Evolutionary conservation across 2,113 vertebrate species (phyloP), one percentile per base, ranked within the genome.

Genomic region (Piaya cayana): DNA sequence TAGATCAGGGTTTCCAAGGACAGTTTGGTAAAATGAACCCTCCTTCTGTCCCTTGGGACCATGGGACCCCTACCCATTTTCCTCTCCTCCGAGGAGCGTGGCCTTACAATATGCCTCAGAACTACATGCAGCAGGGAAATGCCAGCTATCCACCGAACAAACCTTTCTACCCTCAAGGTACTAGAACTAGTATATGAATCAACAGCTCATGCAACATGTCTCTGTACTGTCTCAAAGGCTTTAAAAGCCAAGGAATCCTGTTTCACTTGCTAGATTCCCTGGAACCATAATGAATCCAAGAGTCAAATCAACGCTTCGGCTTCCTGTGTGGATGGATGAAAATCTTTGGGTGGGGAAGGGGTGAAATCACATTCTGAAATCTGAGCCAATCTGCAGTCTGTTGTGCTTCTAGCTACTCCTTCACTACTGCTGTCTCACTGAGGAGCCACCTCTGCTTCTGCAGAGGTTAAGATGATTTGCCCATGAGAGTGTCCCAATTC

Each of bases 41-140:
- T 93, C 98, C 98, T 86, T 96, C 98, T 93, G 98, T 98, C 95
- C 94, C 99, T 91, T 99, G 99, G 99, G 99, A 99, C 93, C 99
- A 98, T 96, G 97, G 97, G 83, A 98, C 98, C 89, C 94, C 98
- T 34, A 98, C 98, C 67, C 99, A 98, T 96, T 99, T 98, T 95
- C 97, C 98, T 88, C 97, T 99, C 89, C 97, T 99, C 94, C 98
- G 98, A 95, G 98, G 98, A 95, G 98, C 99, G 94, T 99, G 99
- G 99, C 98, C 99, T 97, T 99, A 99, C 97, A 98, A 98, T 97
- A 98, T 99, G 98, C 99, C 99, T 94, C 99, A 99, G 96, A 98
- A 98, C 97, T 99, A 98, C 98, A 96, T 99, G 97, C 99, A 99
- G 97, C 99, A 98, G 98, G 99, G 98, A 97, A 99, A 98, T 93